A percentile compares a stretch with the other conserved stretches of the same genome.
Evolutionary conservation across 2,113 vertebrate genomes (phyloP).

Genomic region (Cebus imitator): DNA sequence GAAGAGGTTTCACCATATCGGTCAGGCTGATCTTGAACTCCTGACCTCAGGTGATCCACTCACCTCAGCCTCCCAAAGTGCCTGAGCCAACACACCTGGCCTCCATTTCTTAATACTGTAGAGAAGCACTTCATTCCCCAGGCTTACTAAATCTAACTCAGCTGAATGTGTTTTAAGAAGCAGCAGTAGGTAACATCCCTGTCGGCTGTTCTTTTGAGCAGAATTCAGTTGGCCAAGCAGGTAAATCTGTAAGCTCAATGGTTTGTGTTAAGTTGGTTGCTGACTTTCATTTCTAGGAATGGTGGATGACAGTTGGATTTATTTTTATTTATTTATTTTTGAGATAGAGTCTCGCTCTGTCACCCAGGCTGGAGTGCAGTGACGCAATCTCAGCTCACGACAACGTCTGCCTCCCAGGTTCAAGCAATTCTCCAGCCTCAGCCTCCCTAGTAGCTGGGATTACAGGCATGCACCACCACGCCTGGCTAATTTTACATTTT

Average conservation of each 20-base stretch:
- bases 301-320: not conserved
- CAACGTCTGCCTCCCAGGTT: too few species aligned
- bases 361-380: too few species aligned
- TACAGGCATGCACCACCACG: too few species aligned
- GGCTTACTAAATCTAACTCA: not conserved
- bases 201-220: not conserved
- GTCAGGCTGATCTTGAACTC: not conserved
- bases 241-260: too few species aligned
- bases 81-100: not conserved
- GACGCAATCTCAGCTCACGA: too few species aligned
- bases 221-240: not conserved
- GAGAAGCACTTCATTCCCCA: not conserved
- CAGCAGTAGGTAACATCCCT: accelerated
- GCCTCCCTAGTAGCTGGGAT: too few species aligned
- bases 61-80: not conserved
- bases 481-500: too few species aligned
- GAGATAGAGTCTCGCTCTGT: too few species aligned
- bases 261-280: accelerated
- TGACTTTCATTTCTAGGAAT: not conserved
- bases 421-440: too few species aligned
- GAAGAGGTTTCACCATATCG: not conserved
- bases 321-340: too few species aligned
- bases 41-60: not conserved
- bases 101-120: not conserved
- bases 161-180: not conserved